A percentile compares a stretch with the other conserved stretches of the same genome.
phyloP scores from a whole-genome alignment of 2,797 vertebrate species.

The Bradypus variegatus region DNA sequence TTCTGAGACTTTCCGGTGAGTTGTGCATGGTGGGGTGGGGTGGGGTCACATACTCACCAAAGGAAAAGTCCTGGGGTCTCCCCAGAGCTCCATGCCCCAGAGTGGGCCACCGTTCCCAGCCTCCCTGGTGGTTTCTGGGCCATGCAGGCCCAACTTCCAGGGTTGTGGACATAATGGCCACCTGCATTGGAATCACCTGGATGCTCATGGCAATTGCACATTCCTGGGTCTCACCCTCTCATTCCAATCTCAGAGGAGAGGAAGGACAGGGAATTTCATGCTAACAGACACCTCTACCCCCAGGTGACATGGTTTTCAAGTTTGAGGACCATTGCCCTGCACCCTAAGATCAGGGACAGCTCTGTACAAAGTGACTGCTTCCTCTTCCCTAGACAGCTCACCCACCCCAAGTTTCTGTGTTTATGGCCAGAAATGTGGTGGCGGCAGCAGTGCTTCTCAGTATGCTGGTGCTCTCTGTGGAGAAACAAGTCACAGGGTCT shows the following conservation, averaged over 20 bases:
- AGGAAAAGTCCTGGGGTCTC: not conserved
- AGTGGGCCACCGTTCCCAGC: not conserved
- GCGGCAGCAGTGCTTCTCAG: not conserved
- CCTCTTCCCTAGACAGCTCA: not conserved
- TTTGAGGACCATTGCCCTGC: not conserved
- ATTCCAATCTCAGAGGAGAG: not conserved
- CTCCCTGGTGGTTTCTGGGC: not conserved
- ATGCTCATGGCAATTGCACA: not conserved
- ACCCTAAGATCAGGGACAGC: not conserved
- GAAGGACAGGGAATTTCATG: not conserved
- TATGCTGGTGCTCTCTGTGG: not conserved
- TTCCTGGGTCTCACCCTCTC: not conserved
- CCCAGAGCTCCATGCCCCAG: not conserved
- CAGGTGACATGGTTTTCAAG: not conserved
- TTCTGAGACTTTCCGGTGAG: not conserved
- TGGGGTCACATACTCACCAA: too few species aligned
- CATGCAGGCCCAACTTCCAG: not conserved
- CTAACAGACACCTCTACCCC: not conserved
- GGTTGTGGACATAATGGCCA: not conserved
- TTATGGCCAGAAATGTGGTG: not conserved
- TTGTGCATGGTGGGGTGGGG: too few species aligned
- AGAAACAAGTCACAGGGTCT: not conserved
- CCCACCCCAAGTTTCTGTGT: not conserved
- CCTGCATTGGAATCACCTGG: not conserved
- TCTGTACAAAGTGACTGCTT: not conserved